Evolutionary conservation across 2,797 vertebrate genomes (phyloP), one percentile per base, ranked within the genome.

Genomic region (Rhinophrynus dorsalis): DNA sequence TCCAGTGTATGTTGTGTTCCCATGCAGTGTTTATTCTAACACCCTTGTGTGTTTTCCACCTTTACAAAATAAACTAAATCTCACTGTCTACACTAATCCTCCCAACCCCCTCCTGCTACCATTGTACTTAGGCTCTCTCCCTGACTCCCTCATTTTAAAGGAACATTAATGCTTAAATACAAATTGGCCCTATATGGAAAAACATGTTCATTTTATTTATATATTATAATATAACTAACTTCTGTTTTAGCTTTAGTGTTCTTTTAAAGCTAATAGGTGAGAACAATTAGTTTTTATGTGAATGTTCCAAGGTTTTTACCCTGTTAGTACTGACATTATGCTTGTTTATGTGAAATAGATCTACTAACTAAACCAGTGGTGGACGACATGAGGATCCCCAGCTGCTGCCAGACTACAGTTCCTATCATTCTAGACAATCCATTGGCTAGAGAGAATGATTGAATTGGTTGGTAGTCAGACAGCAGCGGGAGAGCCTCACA

Each of bases 271-370:
- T 45, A 59, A 32, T 18, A 52, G 21, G 20, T n/a, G 26, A 35
- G 20, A 54, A 69, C 10, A n/a, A 61, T 13, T 54, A 35, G 15
- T 61, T 26, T 52, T 24, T 72, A 54, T 69, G 80, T 80, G 89
- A 89, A 90, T 89, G 81, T 44, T 93, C 97, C 96, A 95, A 98
- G 97, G 96, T 96, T 92, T 94, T 86, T 92, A 94, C 90, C 93
- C 90, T 92, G 80, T 84, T 85, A 85, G 84, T 87, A 80, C 75
- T 72, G 17, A 54, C 1, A 0, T 13, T 72, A 57, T 3, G 7
- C 73, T 59, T 69, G 0, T 47, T 26, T 78, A 76, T 74, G 42
- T 42, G 50, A 64, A 45, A 52, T 20, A 76, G 0, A 74, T 50
- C 42, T 77, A 81, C 83, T 88, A 84, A 87, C 47, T 0, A 75